These are phyloP conservation scores for Esox niger DNA, from an alignment of 2,113 vertebrate genomes.

Conservation along the genomic window DNA sequence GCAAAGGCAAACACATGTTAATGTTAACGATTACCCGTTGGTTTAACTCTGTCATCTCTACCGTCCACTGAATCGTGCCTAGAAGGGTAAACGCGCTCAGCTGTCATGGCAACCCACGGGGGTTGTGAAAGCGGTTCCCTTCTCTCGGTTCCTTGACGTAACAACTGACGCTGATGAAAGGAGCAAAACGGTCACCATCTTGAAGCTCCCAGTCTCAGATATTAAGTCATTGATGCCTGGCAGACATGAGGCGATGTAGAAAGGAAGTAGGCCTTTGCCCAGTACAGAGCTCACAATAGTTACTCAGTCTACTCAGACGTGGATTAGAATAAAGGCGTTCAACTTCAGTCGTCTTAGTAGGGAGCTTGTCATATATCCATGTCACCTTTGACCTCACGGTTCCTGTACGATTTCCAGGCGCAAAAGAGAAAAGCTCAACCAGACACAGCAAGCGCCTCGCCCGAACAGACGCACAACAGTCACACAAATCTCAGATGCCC, in stretches of 20 bases:
- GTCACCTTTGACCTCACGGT: too few species aligned
- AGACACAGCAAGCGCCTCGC: conserved; percentile 17
- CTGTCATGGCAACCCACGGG: background rate
- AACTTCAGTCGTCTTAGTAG: conserved; percentile 1
- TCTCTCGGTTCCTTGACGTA: background rate
- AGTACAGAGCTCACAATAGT: background rate
- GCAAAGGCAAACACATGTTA: conserved; percentile 30
- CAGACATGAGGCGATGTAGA: too few species aligned
- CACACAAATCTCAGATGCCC: too few species aligned
- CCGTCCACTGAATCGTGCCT: background rate
- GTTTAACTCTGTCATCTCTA: background rate
- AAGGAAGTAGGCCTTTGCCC: background rate
- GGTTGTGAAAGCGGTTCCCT: background rate
- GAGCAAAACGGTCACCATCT: too few species aligned
- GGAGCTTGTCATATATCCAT: background rate
- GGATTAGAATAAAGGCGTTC: background rate
- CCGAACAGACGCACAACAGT: background rate
- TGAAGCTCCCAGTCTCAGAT: too few species aligned
- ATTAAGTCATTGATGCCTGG: too few species aligned
- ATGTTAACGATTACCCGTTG: conserved; percentile 43
- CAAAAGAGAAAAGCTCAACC: background rate
- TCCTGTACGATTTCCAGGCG: too few species aligned
- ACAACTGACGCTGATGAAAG: too few species aligned
- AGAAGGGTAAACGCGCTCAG: background rate
- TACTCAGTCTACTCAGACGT: conserved; percentile 6